phyloP scores from a whole-genome alignment of 2,113 vertebrate genomes.

The Nothocercus nigrocapillus region DNA sequence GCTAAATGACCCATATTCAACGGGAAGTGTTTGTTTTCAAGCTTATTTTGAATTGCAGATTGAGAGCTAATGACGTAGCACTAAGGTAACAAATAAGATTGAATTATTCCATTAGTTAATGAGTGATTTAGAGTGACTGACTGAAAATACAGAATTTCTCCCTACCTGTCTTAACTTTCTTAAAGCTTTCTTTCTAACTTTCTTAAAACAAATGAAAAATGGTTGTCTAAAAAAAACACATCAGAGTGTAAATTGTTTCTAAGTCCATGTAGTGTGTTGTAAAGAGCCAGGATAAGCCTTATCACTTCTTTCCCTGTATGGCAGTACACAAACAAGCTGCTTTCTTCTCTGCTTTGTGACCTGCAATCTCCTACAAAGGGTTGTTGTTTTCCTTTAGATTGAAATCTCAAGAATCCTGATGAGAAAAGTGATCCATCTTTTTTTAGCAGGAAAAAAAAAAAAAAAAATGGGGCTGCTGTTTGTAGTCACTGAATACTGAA shows the following conservation, averaged over 20 bases:
- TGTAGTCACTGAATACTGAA: not conserved
- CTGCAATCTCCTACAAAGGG: not conserved
- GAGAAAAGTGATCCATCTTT: not conserved
- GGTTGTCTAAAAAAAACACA: not conserved
- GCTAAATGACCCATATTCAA: not conserved
- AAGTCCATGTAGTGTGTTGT: not conserved
- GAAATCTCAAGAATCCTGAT: not conserved
- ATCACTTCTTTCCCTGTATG: fast-evolving
- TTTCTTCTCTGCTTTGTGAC: not conserved
- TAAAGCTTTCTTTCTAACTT: not conserved
- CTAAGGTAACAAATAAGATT: not conserved
- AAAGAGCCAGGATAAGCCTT: not conserved
- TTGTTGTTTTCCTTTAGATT: not conserved
- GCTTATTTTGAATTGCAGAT: not conserved
- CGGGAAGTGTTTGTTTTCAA: not conserved
- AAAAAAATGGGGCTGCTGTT: not conserved
- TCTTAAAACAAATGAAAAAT: not conserved
- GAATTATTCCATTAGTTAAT: not conserved
- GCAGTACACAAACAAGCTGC: not conserved
- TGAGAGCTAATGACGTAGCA: not conserved
- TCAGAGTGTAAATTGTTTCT: not conserved
- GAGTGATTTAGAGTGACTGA: not conserved
- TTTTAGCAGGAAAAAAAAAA: not conserved
- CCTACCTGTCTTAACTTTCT: not conserved
- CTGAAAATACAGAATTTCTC: not conserved